A percentile compares a stretch with the other conserved stretches of the same genome.
Conservation (phyloP, 2,797 vertebrate species). For the Ptychadena robeensis region DNA sequence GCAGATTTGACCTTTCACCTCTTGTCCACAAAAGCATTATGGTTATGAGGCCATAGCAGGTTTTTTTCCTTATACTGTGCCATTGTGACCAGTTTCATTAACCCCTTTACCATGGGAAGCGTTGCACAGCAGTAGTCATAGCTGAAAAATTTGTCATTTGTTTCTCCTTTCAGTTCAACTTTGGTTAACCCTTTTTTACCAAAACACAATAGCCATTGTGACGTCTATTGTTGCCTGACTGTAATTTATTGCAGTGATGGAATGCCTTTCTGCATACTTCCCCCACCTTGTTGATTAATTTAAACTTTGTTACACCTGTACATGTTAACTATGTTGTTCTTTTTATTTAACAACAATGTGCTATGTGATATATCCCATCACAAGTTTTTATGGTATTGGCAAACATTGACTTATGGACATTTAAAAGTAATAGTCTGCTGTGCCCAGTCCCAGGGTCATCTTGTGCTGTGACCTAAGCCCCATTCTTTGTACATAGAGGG, state of each 20-base stretch:
- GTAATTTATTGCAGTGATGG: slow-evolving; percentile 16
- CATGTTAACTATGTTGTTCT: not conserved
- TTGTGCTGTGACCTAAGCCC: slow-evolving; percentile 50
- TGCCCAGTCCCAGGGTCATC: slow-evolving; percentile 50
- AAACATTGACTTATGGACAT: slow-evolving; percentile 4
- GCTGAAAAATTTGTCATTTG: not conserved
- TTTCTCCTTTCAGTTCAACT: not conserved
- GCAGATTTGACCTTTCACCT: slow-evolving; percentile 49
- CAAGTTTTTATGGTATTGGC: slow-evolving; percentile 8
- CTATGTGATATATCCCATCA: not conserved
- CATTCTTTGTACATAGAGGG: slow-evolving; percentile 50
- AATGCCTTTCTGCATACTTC: slow-evolving; percentile 8
- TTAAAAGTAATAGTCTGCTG: slow-evolving; percentile 40
- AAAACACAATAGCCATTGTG: slow-evolving; percentile 8
- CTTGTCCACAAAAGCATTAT: slow-evolving; percentile 36
- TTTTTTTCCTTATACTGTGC: slow-evolving; percentile 30
- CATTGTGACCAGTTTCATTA: not conserved
- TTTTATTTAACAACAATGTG: not conserved
- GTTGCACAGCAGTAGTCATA: not conserved
- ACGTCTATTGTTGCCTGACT: slow-evolving; percentile 13
- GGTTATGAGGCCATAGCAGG: slow-evolving; percentile 10
- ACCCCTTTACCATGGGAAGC: slow-evolving; percentile 4
- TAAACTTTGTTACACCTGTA: not conserved
- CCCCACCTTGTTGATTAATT: slow-evolving; percentile 6
- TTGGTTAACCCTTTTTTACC: not conserved